Base-by-base conservation (phyloP, 2,797 vertebrate species). In the Atherinosoma microstoma region DNA sequence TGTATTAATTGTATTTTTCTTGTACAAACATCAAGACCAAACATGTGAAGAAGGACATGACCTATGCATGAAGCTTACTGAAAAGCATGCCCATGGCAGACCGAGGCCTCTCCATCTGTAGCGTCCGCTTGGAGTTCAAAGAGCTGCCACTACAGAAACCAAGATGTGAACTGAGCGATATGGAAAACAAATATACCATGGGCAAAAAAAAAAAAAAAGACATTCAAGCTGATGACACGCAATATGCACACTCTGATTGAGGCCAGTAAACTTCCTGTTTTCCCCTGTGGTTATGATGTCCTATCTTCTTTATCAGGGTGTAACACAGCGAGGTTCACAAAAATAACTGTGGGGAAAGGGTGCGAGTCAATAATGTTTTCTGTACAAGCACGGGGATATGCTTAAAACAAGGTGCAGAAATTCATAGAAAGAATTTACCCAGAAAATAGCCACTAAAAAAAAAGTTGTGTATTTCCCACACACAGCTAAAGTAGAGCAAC, bases 191-290 rank as follows among this genome's bases (percentile, higher is more conserved):
- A 88, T 70, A 71, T 54, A 84, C 47, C n/a, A 38, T 11, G 13
- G n/a, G 30, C 30, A 61, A 49, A 64, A 42, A 42, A 42, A 40
- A 18, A 42, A 18, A 42, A 42, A 12, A 40, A 40, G 45, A 72
- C 49, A 76, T 57, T 36, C 67, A 76, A 22, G 13, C 12, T 30
- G 54, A 68, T 67, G 74, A 76, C 72, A 87, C 3, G 8, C 78
- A 82, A 83, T 29, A 47, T 69, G 83, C 70, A 86, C 62, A 70
- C 29, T 67, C 34, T 62, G 77, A 79, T 29, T 73, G 67, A 78
- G 71, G 65, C 45, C 65, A 69, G 74, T 71, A 45, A 71, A 80
- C 78, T 86, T 93, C 87, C 79, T 84, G 83, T 87, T 87, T 53
- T 1, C 76, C 78, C 70, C 72, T 11, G 67, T 58, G 83, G 80